Evolutionary conservation across 1,140 invertebrate species (phyloP).

Genomic region (Akabosia matsudoensis): DNA sequence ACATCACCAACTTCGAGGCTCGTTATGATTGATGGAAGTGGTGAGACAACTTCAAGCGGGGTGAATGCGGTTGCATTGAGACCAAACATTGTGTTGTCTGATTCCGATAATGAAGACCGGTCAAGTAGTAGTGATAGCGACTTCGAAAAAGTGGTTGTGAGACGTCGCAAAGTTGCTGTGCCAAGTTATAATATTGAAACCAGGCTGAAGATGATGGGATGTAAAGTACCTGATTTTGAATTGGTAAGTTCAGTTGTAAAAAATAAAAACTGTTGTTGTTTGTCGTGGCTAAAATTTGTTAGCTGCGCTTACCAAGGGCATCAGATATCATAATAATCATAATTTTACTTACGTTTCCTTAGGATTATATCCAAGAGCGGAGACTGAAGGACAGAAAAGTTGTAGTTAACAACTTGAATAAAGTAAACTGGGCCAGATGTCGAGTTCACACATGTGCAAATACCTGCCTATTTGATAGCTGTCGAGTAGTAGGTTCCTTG

Average conservation of each 20-base stretch:
- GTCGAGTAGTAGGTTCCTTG: constrained; percentile 15
- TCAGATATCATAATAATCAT: too few species aligned
- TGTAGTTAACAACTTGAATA: constrained; percentile 26
- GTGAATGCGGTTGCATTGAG: too few species aligned
- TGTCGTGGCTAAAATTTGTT: too few species aligned
- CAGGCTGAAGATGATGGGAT: neutral
- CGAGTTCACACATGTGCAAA: neutral
- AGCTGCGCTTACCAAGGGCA: too few species aligned
- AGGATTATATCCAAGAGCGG: constrained; percentile 32
- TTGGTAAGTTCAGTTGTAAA: constrained; percentile 2
- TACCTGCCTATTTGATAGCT: neutral
- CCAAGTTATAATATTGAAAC: neutral
- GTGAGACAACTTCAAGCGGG: too few species aligned
- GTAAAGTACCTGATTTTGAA: constrained; percentile 3
- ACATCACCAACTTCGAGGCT: too few species aligned
- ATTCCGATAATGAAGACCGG: neutral
- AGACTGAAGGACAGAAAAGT: constrained; percentile 26
- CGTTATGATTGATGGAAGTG: too few species aligned
- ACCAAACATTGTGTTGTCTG: neutral
- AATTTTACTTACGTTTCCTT: neutral
- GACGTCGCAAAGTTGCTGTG: neutral
- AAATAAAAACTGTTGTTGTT: too few species aligned
- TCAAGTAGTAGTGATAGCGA: neutral
- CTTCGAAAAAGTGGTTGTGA: constrained; percentile 1
- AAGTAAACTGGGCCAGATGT: constrained; percentile 30